Evolutionary conservation across 2,888 invertebrate genomes (phyloP).

Genomic region (Gymnoscelis rufifasciata): DNA sequence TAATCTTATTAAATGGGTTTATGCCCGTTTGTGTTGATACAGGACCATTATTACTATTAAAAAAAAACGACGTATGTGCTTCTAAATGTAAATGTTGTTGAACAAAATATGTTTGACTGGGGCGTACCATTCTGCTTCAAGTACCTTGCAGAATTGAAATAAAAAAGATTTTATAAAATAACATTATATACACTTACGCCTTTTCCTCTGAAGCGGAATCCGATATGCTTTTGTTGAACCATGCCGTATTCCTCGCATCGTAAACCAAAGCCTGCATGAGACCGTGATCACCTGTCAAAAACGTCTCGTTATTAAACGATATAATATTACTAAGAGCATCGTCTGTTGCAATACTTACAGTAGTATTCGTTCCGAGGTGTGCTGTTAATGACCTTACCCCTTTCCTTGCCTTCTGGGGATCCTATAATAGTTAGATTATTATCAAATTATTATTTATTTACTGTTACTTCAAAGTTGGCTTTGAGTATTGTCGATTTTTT

Average conservation of each 20-base stretch:
- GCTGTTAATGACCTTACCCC: constrained; percentile 59
- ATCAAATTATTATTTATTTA: neutral
- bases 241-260: constrained; percentile 92
- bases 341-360: constrained; percentile 61
- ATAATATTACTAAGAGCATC: neutral
- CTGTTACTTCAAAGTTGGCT: too few species aligned
- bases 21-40: too few species aligned
- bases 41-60: too few species aligned
- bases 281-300: constrained; percentile 86
- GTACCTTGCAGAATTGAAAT: too few species aligned
- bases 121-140: too few species aligned
- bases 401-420: constrained; percentile 57
- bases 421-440: constrained; percentile 40
- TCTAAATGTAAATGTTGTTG: too few species aligned
- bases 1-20: too few species aligned
- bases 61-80: too few species aligned
- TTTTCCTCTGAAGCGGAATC: constrained; percentile 84
- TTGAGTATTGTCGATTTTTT: too few species aligned
- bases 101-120: too few species aligned
- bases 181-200: constrained; percentile 74
- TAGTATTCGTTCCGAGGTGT: constrained; percentile 72
- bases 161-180: too few species aligned
- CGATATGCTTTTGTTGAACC: constrained; percentile 89
- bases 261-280: constrained; percentile 91
- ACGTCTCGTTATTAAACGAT: neutral